Base-by-base conservation (phyloP, 30 jellyfish, hydroid and myxozoan genomes). In the Turritopsis dohrnii region DNA sequence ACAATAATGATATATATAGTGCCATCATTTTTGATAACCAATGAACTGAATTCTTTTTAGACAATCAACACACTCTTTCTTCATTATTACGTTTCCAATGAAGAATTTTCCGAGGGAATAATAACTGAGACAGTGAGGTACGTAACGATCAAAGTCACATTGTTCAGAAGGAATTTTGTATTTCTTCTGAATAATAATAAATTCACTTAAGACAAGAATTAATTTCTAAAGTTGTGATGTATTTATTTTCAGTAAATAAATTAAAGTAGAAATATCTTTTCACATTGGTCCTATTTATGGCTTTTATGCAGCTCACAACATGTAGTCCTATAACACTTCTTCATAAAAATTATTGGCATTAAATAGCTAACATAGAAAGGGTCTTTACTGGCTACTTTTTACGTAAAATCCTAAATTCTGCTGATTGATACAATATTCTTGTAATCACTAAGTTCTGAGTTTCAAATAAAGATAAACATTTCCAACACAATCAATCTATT, bases 111-210 rank as follows among this genome's bases (percentile, higher is more conserved):
- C 31, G 90, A 88, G 52, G 96, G 96, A 31, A 86, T 96, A 52
- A 83, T 88, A 9, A 72, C 69, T 29, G 99, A 94, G 81, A 94
- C 89, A 16, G 66, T 88, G 86, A 88, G 99, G 99, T 94, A 87
- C 8, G 71, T 27, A 24, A 29, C 8, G 13, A 29, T 16, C 60
- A 20, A 20, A n/a, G 21, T 28, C 53, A 9, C 65, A 8, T 53
- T 54, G 18, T 19, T 1, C 69, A 21, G 17, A 18, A 0, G 24
- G 18, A 16, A 30, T 30, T 29, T 21, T 27, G 23, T 76, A 23
- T 76, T 52, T 28, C 0, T 31, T 29, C 5, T 52, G 16, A 29
- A n/a, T 69, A n/a, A 19, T 7, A n/a, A 7, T 9, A 69, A 8
- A 0, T 69, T 69, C 28, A 0, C 30, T n/a, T 21, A 69, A 69